phyloP scores from a whole-genome alignment of 2,797 vertebrate species.

The Malurus leucopterus region DNA sequence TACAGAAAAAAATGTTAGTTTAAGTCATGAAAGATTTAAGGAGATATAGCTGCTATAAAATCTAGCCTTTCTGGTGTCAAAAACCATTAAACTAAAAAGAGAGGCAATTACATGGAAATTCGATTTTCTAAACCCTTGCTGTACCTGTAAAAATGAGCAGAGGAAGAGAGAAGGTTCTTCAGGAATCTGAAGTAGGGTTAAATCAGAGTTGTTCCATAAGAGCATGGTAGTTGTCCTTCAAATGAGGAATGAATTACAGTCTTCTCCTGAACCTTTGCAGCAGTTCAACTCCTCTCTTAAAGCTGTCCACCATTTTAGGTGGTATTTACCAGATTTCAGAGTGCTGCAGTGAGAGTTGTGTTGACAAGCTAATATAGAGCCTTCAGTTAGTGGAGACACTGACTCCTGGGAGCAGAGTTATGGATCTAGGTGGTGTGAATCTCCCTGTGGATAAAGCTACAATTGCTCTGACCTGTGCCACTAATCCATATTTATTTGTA shows the following conservation, averaged over 20 bases:
- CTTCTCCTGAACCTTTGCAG: neutral
- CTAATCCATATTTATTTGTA: neutral
- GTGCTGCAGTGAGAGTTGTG: neutral
- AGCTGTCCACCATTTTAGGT: neutral
- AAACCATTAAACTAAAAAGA: neutral
- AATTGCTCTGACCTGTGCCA: neutral
- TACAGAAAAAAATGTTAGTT: neutral
- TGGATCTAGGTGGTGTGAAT: neutral
- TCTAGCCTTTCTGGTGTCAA: neutral
- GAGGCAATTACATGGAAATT: neutral
- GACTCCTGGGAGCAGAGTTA: neutral
- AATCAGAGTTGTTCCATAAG: neutral
- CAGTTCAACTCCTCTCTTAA: neutral
- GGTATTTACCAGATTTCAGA: neutral
- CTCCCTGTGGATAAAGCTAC: neutral
- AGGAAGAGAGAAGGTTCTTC: neutral
- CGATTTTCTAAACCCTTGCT: neutral
- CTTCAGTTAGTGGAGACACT: neutral
- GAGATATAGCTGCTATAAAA: neutral
- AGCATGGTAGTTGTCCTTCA: neutral
- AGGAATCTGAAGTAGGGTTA: neutral
- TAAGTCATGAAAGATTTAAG: neutral
- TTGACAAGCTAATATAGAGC: neutral
- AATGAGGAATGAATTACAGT: neutral
- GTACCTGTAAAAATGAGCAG: neutral